Evolutionary conservation across 2,113 vertebrate genomes (phyloP).

Genomic region (Ceyx cyanopectus): DNA sequence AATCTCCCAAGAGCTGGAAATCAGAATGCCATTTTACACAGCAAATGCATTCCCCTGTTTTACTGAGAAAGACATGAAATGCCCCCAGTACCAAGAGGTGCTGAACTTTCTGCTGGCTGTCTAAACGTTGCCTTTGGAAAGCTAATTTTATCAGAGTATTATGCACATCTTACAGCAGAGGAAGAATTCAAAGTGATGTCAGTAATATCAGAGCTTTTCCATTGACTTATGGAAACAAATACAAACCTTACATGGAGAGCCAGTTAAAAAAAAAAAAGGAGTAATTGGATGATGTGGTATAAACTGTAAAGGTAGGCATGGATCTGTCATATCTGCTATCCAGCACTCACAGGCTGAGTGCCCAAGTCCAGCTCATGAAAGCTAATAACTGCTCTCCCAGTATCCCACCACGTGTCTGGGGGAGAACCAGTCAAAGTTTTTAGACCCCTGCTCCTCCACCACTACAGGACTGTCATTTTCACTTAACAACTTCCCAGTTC

Average conservation of each 20-base stretch:
- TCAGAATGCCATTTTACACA: not conserved
- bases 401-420: not conserved
- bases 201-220: not conserved
- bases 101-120: not conserved
- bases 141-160: not conserved
- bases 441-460: not conserved
- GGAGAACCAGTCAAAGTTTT: not conserved
- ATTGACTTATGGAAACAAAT: not conserved
- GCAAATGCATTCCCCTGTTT: not conserved
- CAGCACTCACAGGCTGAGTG: not conserved
- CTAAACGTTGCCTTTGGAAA: not conserved
- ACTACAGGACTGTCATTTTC: not conserved
- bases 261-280: not conserved
- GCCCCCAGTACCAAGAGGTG: not conserved
- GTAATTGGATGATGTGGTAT: not conserved
- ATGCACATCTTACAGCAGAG: not conserved
- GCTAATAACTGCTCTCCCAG: not conserved
- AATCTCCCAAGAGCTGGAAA: not conserved
- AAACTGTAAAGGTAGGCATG: not conserved
- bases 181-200: not conserved
- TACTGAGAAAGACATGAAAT: not conserved
- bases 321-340: not conserved
- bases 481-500: constrained; percentile 54
- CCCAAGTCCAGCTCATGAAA: not conserved
- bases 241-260: not conserved